Evolutionary conservation across 1,140 invertebrate genomes (phyloP).

Genomic region (Eumaeus atala): DNA sequence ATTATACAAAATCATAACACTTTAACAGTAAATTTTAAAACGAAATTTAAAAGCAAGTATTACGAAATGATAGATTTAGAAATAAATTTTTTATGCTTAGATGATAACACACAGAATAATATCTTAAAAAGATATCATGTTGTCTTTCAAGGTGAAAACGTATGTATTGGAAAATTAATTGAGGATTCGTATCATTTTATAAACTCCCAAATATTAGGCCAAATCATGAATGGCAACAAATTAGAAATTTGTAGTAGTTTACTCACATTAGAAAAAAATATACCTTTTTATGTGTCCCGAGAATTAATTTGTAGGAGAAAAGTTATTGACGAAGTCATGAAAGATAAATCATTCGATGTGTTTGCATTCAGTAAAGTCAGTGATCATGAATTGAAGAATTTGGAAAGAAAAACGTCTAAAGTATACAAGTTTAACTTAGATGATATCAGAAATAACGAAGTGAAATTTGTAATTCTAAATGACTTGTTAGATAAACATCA

Average conservation of each 20-base stretch:
- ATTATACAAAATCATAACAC: neutral
- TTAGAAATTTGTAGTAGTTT: neutral
- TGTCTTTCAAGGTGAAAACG: neutral
- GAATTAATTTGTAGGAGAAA: neutral
- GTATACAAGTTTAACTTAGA: too few species aligned
- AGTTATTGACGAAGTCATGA: neutral
- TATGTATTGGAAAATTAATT: neutral
- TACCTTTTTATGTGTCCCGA: neutral
- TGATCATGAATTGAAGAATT: too few species aligned
- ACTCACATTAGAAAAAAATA: neutral
- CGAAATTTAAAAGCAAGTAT: neutral
- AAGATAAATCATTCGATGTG: neutral
- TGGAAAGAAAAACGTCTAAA: neutral
- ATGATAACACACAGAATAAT: neutral
- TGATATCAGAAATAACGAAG: too few species aligned
- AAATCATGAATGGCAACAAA: neutral
- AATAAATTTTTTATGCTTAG: neutral
- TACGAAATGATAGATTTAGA: conserved; percentile 1
- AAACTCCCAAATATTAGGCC: neutral
- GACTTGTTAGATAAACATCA: neutral
- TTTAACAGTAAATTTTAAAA: conserved; percentile 4
- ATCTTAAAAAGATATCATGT: neutral
- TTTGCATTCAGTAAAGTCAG: neutral
- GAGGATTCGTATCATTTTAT: neutral
- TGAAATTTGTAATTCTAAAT: neutral